These are phyloP conservation scores for Chrysodeixis includens DNA, from an alignment of 2,888 invertebrate species.

Conservation along the genomic window DNA sequence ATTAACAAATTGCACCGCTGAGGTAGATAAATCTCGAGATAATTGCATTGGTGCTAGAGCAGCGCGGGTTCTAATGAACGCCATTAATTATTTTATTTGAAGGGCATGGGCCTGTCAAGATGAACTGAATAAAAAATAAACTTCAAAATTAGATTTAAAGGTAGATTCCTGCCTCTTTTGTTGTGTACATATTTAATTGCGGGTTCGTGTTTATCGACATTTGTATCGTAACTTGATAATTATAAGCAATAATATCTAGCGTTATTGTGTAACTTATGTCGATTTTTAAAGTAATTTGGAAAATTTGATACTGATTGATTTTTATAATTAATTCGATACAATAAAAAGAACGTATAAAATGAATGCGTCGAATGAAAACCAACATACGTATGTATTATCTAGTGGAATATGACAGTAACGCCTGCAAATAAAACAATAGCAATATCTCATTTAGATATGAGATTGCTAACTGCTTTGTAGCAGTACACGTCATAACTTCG, in stretches of 20 bases:
- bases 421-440: constrained; percentile 29
- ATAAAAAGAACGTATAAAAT: too few species aligned
- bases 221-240: too few species aligned
- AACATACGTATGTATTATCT: too few species aligned
- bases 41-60: constrained; percentile 59
- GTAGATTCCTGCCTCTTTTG: background rate
- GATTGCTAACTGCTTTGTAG: constrained; percentile 14
- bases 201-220: background rate
- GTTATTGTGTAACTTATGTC: too few species aligned
- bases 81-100: constrained; percentile 65
- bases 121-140: constrained; percentile 13
- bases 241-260: too few species aligned
- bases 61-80: constrained; percentile 56
- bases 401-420: background rate
- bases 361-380: too few species aligned
- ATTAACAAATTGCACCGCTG: constrained; percentile 60
- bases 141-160: background rate
- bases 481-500: constrained; percentile 15
- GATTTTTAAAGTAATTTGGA: too few species aligned
- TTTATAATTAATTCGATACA: too few species aligned
- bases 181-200: background rate
- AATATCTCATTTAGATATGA: constrained; percentile 21
- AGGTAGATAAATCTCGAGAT: constrained; percentile 67
- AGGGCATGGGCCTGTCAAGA: constrained; percentile 42
- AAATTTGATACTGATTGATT: too few species aligned